Base-by-base conservation (phyloP, 2,113 vertebrate species). In the Oryzias javanicus region DNA sequence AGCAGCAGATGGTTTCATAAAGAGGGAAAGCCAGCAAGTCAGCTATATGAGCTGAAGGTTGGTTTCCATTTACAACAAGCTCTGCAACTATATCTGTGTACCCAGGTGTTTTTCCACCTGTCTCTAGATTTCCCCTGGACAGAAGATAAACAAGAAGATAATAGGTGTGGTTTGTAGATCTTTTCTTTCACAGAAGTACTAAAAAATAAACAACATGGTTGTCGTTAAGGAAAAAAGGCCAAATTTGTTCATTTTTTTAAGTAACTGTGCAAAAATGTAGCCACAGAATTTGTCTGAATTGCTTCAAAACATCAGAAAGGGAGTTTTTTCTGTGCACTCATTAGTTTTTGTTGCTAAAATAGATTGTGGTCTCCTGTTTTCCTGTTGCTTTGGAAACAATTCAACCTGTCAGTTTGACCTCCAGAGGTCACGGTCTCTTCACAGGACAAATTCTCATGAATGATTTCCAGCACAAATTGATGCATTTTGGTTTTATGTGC, bases 31-130 rank as follows among this genome's bases (percentile, higher is more conserved):
- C 4, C 66, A 66, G 44, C 47, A 27, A 56, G 25, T 24, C 4
- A 55, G 61, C 12, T 46, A 29, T 12, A 19, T 14, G 19, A 42
- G 46, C 14, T 55, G 64, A 56, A 45, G 47, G 12, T 25, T 22
- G 73, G 77, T 78, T 69, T 80, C 55, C 22, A 74, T 69, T 78
- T 77, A 73, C 71, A 63, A 42, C 8, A 45, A 7, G 8, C 2
- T 48, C 24, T 63, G 64, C 67, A 48, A 42, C 58, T 40, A n/a
- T 63, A 49, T 55, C 46, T 58, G 42, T 14, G 10, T 42, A 40
- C 19, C 40, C 29, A 19, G 48, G 45, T 4, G 53, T 63, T 58
- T 76, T 73, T 72, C 67, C 64, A 65, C 10, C 53, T 64, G 1
- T 29, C 47, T 68, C 29, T 22, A 60, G 60, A 74, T 86, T 54